Evolutionary conservation across 2,888 invertebrate genomes (phyloP), one percentile per base, ranked within the genome.

Genomic region (Ectemnius lituratus): DNA sequence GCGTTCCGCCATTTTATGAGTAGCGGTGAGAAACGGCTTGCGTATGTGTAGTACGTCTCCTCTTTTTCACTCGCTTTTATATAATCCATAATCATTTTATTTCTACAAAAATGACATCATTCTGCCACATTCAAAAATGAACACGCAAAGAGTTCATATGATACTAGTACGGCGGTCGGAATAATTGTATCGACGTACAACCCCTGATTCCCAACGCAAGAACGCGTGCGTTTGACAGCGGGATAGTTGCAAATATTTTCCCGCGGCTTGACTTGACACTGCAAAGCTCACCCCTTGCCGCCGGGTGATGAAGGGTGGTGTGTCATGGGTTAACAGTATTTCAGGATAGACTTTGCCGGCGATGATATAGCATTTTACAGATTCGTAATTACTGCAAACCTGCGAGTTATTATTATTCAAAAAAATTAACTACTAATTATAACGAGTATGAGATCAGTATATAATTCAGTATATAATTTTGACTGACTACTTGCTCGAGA

Each of bases 291-390:
- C 49, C 57, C 47, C 27, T 27, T 52, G 18, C 6, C 37, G 45
- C 18, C 6, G 46, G 18, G 70, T 46, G 56, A 57, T 70, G 58
- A 58, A 56, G 62, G 70, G 65, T 57, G 49, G 62, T 37, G 70
- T 62, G 69, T 58, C 69, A 46, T 66, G 69, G 76, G 76, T 73
- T 78, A 76, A 76, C 76, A 76, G 70, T 76, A 70, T 78, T 70
- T 73, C 67, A 57, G 28, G 52, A 57, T 59, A 58, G 59, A 58
- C 27, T 57, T 16, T 70, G 64, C n/a, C 45, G 52, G 57, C 62
- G 64, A 61, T 61, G 61, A 46, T 47, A 46, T 46, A 47, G 20
- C 46, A 61, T 13, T 61, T 61, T 61, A 61, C 23, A 20, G 61
- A 61, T 61, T 61, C 46, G 4, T 61, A 61, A 37, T 37, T 37